Evolutionary conservation across 2,888 invertebrate species (phyloP), one percentile per base, ranked within the genome.

Genomic region (Nudaria mundana): DNA sequence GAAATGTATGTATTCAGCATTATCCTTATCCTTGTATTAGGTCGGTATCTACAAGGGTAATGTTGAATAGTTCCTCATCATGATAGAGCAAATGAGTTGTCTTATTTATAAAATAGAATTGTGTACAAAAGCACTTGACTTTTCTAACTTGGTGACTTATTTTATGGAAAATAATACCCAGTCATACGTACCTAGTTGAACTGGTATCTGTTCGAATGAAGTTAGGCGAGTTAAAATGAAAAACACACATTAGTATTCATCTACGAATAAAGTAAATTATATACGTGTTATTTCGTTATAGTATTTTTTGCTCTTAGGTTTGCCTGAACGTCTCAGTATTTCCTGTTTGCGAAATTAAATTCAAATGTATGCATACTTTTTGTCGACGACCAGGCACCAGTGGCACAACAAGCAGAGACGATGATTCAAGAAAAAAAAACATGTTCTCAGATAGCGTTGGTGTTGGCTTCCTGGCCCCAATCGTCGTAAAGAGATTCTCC

Each of bases 321-420:
- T 61, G 69, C 69, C 66, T 56, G 66, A 61, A 59, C 60, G 66
- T 72, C 73, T 71, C 57, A 70, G 72, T 80, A 82, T 83, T 87
- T 86, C 85, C 85, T 86, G 84, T 79, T 84, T 49, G 75, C 70
- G 48, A 79, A 82, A 81, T 80, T 72, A 72, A 72, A 87, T 85
- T 83, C 76, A 82, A 86, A 85, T 85, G 53, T 84, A 85, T 87
- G 77, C 85, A 81, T 79, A 76, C 72, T 83, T 82, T 83, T 85
- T 84, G 81, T 76, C 71, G 76, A 77, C 69, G 63, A 67, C 50
- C 46, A 56, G 51, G 52, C 46, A 55, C 54, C 47, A 34, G 63
- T 58, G 54, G 51, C 56, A 53, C 60, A 57, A 60, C 54, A 54
- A 51, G 48, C 40, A 41, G 44, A 56, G 57, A 52, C 53, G 55